Evolutionary conservation across 2,888 invertebrate genomes (phyloP), one percentile per base, ranked within the genome.

Genomic region (Lasiommata megera): DNA sequence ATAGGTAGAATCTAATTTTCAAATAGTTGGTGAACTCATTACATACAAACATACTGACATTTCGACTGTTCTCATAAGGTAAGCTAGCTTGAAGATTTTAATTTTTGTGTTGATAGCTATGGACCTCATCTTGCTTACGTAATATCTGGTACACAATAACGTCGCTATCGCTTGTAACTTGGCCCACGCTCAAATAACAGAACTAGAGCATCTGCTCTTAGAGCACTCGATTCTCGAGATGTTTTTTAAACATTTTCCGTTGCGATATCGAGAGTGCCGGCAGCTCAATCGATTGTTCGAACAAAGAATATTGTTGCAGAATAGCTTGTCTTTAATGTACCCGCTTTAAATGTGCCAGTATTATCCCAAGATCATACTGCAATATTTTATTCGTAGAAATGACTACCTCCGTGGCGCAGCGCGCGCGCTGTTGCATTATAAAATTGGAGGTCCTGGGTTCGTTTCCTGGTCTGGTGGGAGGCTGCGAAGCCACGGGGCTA

Each of bases 171-270:
- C 51, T 46, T 31, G 31, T 43, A 29, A 31, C 18, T 14, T 51
- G 28, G 8, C 36, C 36, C 56, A 56, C 37, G 56, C 52, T 57
- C 46, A 44, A 61, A 68, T 67, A 71, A 72, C 68, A 75, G 68
- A 72, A 73, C 69, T 70, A 68, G 68, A 67, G 72, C 70, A 73
- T 67, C 71, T 65, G 65, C 65, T 69, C 67, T 53, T 48, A 67
- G 63, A 66, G 66, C 68, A 66, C 67, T 67, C 67, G 64, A 65
- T 65, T 63, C 68, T 70, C 61, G 67, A 71, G 71, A 71, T 70
- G 72, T 74, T 77, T 79, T 79, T 80, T 73, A 75, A 77, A 74
- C 76, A 79, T 77, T 80, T 76, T 67, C 70, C 69, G 68, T 61
- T 67, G 65, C 69, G 69, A 68, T 71, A 70, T 68, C 66, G 67